These are phyloP conservation scores for Pseudopleuronectes americanus DNA, from an alignment of 2,797 vertebrate species.

Conservation along the genomic window DNA sequence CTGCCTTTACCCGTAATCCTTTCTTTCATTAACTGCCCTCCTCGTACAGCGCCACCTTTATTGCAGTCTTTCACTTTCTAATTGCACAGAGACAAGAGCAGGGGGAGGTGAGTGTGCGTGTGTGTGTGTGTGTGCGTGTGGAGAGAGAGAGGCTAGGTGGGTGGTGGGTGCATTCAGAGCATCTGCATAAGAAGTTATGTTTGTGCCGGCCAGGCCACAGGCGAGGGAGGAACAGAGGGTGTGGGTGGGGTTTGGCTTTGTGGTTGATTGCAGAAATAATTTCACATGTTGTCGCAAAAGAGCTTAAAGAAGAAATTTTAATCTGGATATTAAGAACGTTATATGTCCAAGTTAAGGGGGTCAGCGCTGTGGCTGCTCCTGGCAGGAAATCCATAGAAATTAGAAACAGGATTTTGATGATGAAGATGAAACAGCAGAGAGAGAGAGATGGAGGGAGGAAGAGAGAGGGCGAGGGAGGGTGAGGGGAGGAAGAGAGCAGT, in stretches of 20 bases:
- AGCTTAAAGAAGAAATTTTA: slow-evolving; percentile 83
- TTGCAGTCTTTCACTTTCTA: slow-evolving; percentile 82
- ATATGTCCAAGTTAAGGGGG: slow-evolving; percentile 83
- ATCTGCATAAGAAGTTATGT: slow-evolving; percentile 72
- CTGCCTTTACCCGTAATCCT: slow-evolving; percentile 84
- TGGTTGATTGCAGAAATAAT: slow-evolving; percentile 85
- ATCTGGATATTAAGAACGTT: slow-evolving; percentile 89
- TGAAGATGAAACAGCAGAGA: slow-evolving; percentile 66
- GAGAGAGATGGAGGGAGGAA: slow-evolving; percentile 21
- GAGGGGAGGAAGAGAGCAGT: slow-evolving; percentile 39
- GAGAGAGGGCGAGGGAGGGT: slow-evolving; percentile 17
- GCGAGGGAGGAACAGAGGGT: slow-evolving; percentile 53
- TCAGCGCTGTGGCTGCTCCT: slow-evolving; percentile 76
- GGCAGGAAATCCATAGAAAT: slow-evolving; percentile 84
- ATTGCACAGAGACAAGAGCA: slow-evolving; percentile 78
- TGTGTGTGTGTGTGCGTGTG: slow-evolving; percentile 24
- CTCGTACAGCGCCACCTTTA: slow-evolving; percentile 82
- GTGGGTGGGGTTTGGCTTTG: slow-evolving; percentile 70
- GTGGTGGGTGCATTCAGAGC: slow-evolving; percentile 55
- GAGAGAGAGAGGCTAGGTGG: slow-evolving; percentile 35
- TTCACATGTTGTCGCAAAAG: slow-evolving; percentile 84
- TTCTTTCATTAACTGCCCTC: slow-evolving; percentile 86
- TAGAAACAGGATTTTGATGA: slow-evolving; percentile 84
- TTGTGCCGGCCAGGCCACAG: slow-evolving; percentile 65
- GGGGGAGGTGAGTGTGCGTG: slow-evolving; percentile 40